phyloP scores from a whole-genome alignment of 2,888 invertebrate species.

The Cordilura impudica region DNA sequence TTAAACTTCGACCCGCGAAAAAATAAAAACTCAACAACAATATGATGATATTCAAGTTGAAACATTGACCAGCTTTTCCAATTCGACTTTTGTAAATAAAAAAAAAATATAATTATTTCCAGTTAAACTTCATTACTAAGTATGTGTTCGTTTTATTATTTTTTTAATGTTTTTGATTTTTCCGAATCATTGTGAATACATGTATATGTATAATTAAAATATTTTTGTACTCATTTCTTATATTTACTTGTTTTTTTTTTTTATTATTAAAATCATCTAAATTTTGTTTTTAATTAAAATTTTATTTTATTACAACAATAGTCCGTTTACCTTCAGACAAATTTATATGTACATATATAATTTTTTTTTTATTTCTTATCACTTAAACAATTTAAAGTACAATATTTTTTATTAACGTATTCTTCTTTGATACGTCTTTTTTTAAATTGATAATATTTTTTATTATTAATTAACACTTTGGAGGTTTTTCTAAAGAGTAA shows the following conservation, averaged over 20 bases:
- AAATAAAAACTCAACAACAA: not conserved
- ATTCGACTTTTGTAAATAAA: not conserved
- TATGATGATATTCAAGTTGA: not conserved
- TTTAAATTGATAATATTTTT: conserved; percentile 14
- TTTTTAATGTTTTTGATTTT: not conserved
- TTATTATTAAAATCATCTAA: not conserved
- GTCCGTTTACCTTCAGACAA: conserved; percentile 27
- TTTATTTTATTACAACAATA: conserved; percentile 22
- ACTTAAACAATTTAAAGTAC: conserved; percentile 13
- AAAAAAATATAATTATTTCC: not conserved
- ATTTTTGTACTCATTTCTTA: not conserved
- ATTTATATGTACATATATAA: not conserved
- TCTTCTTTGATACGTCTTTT: not conserved
- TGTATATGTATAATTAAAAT: no score
- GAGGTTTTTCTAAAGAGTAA: not conserved
- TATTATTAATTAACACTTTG: conserved; percentile 24
- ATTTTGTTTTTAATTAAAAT: conserved; percentile 17
- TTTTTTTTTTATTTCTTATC: conserved; percentile 8
- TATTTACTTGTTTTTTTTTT: not conserved
- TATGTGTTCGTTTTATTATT: not conserved
- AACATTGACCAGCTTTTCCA: not conserved
- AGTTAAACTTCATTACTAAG: not conserved
- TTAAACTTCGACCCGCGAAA: conserved; percentile 36
- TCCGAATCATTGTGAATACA: no score
- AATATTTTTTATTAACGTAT: conserved; percentile 13